Evolutionary conservation across 2,888 invertebrate species (phyloP).

Genomic region (Penaeus monodon): DNA sequence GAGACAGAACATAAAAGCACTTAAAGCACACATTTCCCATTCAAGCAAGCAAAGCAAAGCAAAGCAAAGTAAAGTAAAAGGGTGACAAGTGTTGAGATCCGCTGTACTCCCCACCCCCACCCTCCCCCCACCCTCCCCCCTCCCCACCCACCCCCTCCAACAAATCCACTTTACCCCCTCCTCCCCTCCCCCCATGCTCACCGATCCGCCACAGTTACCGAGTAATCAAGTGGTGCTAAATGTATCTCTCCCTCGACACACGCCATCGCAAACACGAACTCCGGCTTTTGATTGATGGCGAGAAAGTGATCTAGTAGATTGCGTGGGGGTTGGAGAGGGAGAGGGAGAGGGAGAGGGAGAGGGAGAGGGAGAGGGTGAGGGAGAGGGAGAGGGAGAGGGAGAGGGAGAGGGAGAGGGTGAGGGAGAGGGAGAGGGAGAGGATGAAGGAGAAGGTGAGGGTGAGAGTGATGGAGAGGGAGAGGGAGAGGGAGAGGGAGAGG

Average conservation of each 20-base stretch:
- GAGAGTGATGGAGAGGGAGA: not conserved
- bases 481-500: not conserved
- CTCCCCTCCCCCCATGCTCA: not conserved
- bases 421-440: not conserved
- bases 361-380: not conserved
- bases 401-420: not conserved
- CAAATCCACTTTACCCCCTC: not conserved
- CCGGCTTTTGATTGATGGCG: not conserved
- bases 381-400: not conserved
- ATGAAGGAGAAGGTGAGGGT: not conserved
- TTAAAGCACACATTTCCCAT: no score
- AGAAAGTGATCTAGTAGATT: not conserved
- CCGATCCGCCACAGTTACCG: not conserved
- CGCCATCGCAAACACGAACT: not conserved
- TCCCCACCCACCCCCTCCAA: not conserved
- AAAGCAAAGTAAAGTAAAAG: not conserved
- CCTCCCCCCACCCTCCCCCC: not conserved
- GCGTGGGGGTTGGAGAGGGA: not conserved
- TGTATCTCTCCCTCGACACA: not conserved
- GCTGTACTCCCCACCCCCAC: not conserved
- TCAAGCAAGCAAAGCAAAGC: no score
- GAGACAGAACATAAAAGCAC: no score
- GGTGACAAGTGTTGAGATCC: not conserved
- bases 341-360: not conserved
- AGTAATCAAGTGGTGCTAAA: no score